A percentile compares a stretch with the other conserved stretches of the same genome.
These are phyloP conservation scores for Rhimphoctona megacephalus DNA, from an alignment of 2,888 invertebrate genomes.

Conservation along the genomic window DNA sequence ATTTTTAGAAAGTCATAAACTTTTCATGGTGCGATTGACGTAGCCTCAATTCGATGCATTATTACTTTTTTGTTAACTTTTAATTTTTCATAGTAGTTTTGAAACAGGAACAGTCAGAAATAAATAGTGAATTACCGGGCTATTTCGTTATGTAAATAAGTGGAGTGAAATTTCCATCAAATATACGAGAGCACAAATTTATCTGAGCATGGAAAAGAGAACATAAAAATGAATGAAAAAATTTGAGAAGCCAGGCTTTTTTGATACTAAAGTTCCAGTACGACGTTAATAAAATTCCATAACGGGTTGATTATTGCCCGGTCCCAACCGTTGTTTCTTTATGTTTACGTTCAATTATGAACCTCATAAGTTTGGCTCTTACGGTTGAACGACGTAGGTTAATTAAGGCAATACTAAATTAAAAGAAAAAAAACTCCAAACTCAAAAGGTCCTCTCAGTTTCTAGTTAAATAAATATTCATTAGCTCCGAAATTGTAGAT, in stretches of 20 bases:
- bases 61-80: neutral
- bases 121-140: neutral
- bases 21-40: neutral
- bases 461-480: neutral
- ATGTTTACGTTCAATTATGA: slow-evolving; percentile 10
- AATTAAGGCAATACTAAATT: neutral
- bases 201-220: neutral
- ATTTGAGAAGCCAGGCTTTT: neutral
- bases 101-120: neutral
- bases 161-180: neutral
- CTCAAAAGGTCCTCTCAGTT: neutral
- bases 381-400: neutral
- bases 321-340: neutral
- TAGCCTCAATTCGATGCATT: neutral
- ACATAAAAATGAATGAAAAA: neutral
- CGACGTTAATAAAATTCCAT: slow-evolving; percentile 2
- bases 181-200: neutral
- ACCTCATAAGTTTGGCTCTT: neutral
- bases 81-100: neutral
- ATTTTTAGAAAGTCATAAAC: neutral
- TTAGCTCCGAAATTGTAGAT: neutral
- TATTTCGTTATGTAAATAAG: neutral
- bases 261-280: neutral
- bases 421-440: neutral
- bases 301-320: neutral